These are phyloP conservation scores for Campoletis raptor DNA, from an alignment of 2,888 invertebrate species.

Conservation along the genomic window DNA sequence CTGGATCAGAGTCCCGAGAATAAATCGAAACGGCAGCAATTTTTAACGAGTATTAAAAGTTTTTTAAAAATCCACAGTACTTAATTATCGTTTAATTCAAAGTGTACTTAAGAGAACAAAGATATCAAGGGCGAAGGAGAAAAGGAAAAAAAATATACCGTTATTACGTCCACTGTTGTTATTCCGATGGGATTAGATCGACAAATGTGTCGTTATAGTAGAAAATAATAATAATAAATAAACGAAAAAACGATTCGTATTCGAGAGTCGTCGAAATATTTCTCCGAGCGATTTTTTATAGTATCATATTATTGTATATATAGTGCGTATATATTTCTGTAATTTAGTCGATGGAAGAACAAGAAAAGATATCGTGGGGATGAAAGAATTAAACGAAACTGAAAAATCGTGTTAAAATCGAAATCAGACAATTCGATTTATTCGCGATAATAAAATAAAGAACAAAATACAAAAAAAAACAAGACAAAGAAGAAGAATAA, in stretches of 20 bases:
- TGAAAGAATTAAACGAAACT: slow-evolving; percentile 14
- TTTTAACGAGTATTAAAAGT: slow-evolving; percentile 74
- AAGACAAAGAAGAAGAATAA: slow-evolving; percentile 10
- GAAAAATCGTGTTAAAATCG: slow-evolving; percentile 15
- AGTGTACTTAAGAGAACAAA: slow-evolving; percentile 76
- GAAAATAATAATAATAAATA: background rate
- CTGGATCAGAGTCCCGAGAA: slow-evolving; percentile 76
- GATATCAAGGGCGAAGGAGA: slow-evolving; percentile 27
- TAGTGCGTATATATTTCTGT: slow-evolving; percentile 51
- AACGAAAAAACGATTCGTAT: slow-evolving; percentile 11
- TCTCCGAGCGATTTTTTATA: slow-evolving; percentile 45
- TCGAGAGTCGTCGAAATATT: slow-evolving; percentile 29
- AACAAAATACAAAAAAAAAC: background rate
- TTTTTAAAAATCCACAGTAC: slow-evolving; percentile 74
- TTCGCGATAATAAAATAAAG: background rate
- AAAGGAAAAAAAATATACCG: background rate
- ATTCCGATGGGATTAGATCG: slow-evolving; percentile 38
- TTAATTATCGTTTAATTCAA: slow-evolving; percentile 75
- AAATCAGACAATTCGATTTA: slow-evolving; percentile 7
- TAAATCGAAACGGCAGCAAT: slow-evolving; percentile 76
- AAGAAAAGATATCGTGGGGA: background rate
- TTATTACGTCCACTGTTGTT: slow-evolving; percentile 31
- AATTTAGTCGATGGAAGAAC: slow-evolving; percentile 35
- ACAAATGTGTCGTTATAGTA: slow-evolving; percentile 7
- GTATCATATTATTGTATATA: slow-evolving; percentile 45